A percentile compares a stretch with the other conserved stretches of the same genome.
These are phyloP conservation scores for Amyelois transitella DNA, from an alignment of 1,140 invertebrate species.

Conservation along the genomic window DNA sequence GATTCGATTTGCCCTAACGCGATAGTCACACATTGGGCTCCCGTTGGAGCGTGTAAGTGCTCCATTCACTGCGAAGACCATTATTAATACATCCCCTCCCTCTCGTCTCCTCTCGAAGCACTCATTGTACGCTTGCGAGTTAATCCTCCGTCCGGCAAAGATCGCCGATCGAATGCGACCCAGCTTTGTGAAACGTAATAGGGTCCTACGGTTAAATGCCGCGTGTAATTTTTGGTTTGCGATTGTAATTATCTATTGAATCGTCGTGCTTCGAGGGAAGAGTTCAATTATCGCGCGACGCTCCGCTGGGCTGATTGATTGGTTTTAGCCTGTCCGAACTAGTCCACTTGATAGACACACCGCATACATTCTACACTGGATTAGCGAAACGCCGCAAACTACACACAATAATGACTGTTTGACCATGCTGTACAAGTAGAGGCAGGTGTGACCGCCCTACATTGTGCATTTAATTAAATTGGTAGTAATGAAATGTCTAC, in stretches of 20 bases:
- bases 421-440: too few species aligned
- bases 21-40: constrained; percentile 67
- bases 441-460: too few species aligned
- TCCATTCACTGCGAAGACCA: constrained; percentile 59
- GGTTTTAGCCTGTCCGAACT: constrained; percentile 53
- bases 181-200: constrained; percentile 57
- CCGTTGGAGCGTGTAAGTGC: constrained; percentile 64
- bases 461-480: too few species aligned
- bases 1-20: constrained; percentile 67
- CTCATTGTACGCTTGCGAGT: constrained; percentile 56
- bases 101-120: constrained; percentile 42
- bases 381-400: constrained; percentile 34
- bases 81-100: constrained; percentile 65
- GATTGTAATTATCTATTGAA: constrained; percentile 68
- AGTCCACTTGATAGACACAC: constrained; percentile 54
- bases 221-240: constrained; percentile 68
- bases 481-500: too few species aligned
- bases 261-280: constrained; percentile 52
- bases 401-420: constrained; percentile 5
- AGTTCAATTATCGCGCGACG: constrained; percentile 65
- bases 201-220: constrained; percentile 58
- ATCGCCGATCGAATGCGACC: constrained; percentile 52
- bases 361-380: constrained; percentile 40
- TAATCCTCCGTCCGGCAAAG: constrained; percentile 59
- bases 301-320: constrained; percentile 64